Evolutionary conservation across 2,113 vertebrate genomes (phyloP).

Genomic region (Mus musculus): GRCm39 chr2:69810001-69810500

Average conservation of each 20-base stretch:
- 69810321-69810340: background rate
- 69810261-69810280: background rate
- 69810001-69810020: conserved; percentile 12
- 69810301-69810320: background rate
- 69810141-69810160: background rate
- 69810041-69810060: background rate
- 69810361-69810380: conserved; percentile 8
- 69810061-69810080: conserved; percentile 1
- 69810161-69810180: background rate
- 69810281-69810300: background rate
- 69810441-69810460: background rate
- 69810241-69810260: background rate
- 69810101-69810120: background rate
- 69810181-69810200: background rate
- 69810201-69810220: conserved; percentile 1
- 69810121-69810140: conserved; percentile 58
- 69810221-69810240: conserved; percentile 9
- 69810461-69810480: background rate
- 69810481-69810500: too few species aligned
- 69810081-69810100: background rate
- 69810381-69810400: background rate
- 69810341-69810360: conserved; percentile 37
- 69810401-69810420: conserved; percentile 13
- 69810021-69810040: conserved; percentile 49
- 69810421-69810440: background rate